Base-by-base conservation (phyloP, 2,113 vertebrate genomes). In the Amia ocellicauda region DNA sequence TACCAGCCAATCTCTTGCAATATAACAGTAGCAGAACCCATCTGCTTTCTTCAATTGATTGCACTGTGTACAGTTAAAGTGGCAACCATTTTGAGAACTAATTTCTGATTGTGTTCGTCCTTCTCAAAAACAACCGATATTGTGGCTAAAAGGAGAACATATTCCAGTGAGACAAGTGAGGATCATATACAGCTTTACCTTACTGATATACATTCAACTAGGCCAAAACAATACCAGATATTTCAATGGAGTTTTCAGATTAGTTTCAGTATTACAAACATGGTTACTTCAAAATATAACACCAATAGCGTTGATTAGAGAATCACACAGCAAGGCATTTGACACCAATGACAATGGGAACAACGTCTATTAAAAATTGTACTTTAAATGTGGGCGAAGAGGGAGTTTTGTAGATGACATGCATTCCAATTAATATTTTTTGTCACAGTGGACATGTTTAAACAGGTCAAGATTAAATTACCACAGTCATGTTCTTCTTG, bases 1-100 rank as follows among this genome's bases (percentile, higher is more conserved):
- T 72, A 23, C 43, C 20, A 72, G 72, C 67, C 26, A 55, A 66
- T 66, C 79, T 75, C 47, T n/a, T 29, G 23, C 42, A 47, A 47
- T 26, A 57, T 66, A 71, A 66, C 70, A 76, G 75, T 75, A 75
- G 67, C 74, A 59, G 58, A 69, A 72, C 64, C 16, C 43, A 57
- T 27, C 20, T 17, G 24, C 45, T 17, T 13, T 49, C 16, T 60
- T 66, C 31, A 16, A 71, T 75, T n/a, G n/a, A n/a, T 36, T 36
- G 11, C 67, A 69, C 69, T 75, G 19, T 58, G 47, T 8, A 53
- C 58, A 43, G 52, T 22, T 67, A 68, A 69, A 52, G 52, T 58
- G 54, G 55, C 7, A 9, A 43, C 40, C 40, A 8, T 19, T 27
- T 62, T 52, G 40, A 23, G 51, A 8, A 4, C 1, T 7, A 27